A percentile compares a stretch with the other conserved stretches of the same genome.
Conservation (phyloP, 2,113 vertebrate species). For the Apodemus sylvaticus region DNA sequence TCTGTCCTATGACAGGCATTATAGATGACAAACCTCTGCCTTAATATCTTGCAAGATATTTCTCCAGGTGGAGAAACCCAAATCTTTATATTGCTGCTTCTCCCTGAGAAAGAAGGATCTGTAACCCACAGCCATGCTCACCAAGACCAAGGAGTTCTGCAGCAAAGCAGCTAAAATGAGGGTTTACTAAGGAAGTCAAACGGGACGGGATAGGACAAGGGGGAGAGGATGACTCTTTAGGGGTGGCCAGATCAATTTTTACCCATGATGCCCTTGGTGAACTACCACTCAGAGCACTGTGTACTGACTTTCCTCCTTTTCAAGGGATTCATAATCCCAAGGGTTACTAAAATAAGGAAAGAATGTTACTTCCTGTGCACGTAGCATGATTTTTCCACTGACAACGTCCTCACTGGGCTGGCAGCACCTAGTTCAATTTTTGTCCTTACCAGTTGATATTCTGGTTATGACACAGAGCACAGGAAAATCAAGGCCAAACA, state of each 20-base stretch:
- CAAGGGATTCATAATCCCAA: constrained; percentile 35
- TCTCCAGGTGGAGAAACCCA: neutral
- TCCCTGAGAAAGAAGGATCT: neutral
- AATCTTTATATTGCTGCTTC: neutral
- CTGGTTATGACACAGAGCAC: constrained; percentile 77
- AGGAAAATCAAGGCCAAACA: constrained; percentile 83
- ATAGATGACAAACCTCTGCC: neutral
- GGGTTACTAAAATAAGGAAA: constrained; percentile 58
- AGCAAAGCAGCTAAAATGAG: neutral
- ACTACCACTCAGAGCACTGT: neutral
- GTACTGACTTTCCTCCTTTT: neutral
- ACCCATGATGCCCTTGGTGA: neutral
- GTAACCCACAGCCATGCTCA: neutral
- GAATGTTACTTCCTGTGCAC: constrained; percentile 63
- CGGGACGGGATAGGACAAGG: too few relatives aligned
- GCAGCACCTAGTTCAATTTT: constrained; percentile 79
- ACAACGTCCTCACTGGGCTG: constrained; percentile 74
- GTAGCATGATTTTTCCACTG: constrained; percentile 70
- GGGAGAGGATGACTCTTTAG: neutral
- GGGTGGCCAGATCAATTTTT: neutral
- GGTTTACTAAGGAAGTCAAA: neutral
- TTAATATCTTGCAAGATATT: neutral
- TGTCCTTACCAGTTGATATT: constrained; percentile 81
- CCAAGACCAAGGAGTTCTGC: neutral
- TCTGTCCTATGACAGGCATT: neutral